Evolutionary conservation across 2,113 vertebrate genomes (phyloP).

Genomic region (Mormoops blainvillei): DNA sequence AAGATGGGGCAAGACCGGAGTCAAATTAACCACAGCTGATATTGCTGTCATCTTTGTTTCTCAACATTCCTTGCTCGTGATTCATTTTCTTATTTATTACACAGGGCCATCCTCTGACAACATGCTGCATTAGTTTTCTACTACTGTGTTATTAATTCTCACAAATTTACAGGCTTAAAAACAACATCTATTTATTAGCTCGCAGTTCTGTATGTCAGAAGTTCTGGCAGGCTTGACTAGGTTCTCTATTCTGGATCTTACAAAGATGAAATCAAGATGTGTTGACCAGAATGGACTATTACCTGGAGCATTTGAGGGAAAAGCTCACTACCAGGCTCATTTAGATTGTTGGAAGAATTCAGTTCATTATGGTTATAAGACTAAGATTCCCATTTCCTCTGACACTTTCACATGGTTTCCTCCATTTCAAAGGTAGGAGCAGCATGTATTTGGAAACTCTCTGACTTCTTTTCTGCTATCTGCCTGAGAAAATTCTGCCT

Average conservation of each 20-base stretch:
- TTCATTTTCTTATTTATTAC: slow-evolving; percentile 1
- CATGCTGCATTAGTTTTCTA: not conserved
- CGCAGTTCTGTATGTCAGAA: not conserved
- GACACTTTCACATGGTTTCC: not conserved
- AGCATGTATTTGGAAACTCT: not conserved
- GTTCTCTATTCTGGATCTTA: not conserved
- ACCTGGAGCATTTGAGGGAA: not conserved
- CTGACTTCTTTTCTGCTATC: not conserved
- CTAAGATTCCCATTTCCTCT: not conserved
- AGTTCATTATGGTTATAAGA: not conserved
- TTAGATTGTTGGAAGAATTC: not conserved
- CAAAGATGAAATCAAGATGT: not conserved
- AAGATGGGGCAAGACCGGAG: not conserved
- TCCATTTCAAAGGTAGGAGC: not conserved
- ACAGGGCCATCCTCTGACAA: not conserved
- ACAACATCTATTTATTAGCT: not conserved
- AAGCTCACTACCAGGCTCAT: not conserved
- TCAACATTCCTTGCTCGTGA: not conserved
- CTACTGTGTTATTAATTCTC: not conserved
- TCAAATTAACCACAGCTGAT: not conserved
- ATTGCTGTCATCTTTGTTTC: not conserved
- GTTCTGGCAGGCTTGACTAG: not conserved
- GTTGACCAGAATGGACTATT: not conserved
- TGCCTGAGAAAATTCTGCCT: not conserved
- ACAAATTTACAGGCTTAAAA: not conserved